Base-by-base conservation (phyloP, 1,140 invertebrate species). In the Cataglyphis hispanica region DNA sequence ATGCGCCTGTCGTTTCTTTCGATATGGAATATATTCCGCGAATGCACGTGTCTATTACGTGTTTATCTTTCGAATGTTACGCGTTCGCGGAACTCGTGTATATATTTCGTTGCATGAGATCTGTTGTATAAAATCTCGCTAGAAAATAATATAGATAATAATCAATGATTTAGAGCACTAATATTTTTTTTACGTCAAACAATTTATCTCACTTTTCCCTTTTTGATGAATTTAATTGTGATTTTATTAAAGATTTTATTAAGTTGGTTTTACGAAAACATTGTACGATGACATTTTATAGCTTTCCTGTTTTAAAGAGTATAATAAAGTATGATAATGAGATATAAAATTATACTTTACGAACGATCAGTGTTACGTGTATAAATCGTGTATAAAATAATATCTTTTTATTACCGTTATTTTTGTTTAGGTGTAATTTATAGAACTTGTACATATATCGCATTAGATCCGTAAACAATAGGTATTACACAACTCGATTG, bases 21-120 rank as follows among this genome's bases (percentile, higher is more conserved):
- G 25, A 40, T 34, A 22, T n/a, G 77, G 40, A 8, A 69, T 69
- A 40, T 37, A 80, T 60, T 74, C 67, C 37, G 46, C 63, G 76
- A 80, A 56, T 69, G 40, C 13, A 80, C 58, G 58, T 46, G 58
- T 61, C 75, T 25, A 58, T 25, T 31, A 31, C 2, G 31, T 31
- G 31, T 67, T 78, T 78, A 67, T 78, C 27, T 27, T 64, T 37
- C 27, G 43, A 43, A 80, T 19, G 43, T 67, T 67, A 67, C 43
- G 46, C 76, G 22, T 46, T 46, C 58, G 58, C 72, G 7, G 60
- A 66, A 64, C 60, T 22, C 60, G 25, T 46, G 2, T 19, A 16
- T 25, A 43, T 25, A 50, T 16, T 16, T 19, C 16, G 46, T 50
- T 13, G 11, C 3, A 22, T 40, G 40, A 78, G 60, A 66, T 77